Evolutionary conservation across 2,888 invertebrate genomes (phyloP), one percentile per base, ranked within the genome.

Genomic region (Tachystola acroxantha): DNA sequence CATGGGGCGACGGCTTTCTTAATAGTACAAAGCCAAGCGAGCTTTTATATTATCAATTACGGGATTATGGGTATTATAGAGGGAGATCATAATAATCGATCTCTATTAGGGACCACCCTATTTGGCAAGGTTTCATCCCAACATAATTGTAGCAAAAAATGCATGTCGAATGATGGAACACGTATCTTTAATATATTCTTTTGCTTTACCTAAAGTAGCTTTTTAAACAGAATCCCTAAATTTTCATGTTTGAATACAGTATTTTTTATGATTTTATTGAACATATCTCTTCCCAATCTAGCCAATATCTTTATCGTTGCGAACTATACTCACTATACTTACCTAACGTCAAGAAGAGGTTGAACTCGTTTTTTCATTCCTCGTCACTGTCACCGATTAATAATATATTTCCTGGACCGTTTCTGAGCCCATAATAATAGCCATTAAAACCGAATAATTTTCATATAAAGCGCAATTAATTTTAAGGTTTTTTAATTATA

Each of bases 1-100:
- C 42, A 37, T 50, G 54, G 65, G 61, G 63, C 65, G 65, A 69
- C 63, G 70, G 61, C 49, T 54, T 50, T 59, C 61, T 51, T 74
- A 69, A 71, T 67, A 69, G 65, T 65, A 66, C 53, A 69, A 75
- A 78, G 72, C 70, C 66, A 77, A 53, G 53, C 50, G 50, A 57
- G 71, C 68, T 76, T 74, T 77, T 70, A 71, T 64, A 66, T 73
- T 37, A 79, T 79, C 80, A 80, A 79, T 81, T 81, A 81, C 62
- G 63, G 72, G 71, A 77, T 79, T 80, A 77, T 69, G 55, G 59
- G 68, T 67, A 73, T 72, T 71, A 70, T 69, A 67, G 69, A 71
- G 77, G 74, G 76, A 66, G 70, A 71, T 70, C 61, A 70, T 69
- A 70, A 67, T 70, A 66, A 76, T 75, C 75, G 74, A 74, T 70